Base-by-base conservation (phyloP, 2,888 invertebrate genomes). In the Liopterus haemorrhoidalis region DNA sequence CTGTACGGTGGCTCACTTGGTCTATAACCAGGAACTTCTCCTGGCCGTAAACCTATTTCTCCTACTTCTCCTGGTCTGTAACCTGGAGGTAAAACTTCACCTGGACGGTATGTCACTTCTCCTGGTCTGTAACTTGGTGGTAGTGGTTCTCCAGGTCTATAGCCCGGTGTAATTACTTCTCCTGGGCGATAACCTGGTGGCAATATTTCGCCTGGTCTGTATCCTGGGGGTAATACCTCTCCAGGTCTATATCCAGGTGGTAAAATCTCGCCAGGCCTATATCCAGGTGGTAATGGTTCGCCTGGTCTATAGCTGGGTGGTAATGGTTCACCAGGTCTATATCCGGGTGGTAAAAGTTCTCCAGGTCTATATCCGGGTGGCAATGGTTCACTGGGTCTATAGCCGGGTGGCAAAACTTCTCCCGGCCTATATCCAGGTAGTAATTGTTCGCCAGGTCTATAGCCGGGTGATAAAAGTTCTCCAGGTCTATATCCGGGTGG, bases 281-380 rank as follows among this genome's bases (percentile, higher is more conserved):
- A 21, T 19, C 18, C 49, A 36, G 48, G 27, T 43, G 36, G 28
- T 28, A 22, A 28, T 25, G 46, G 24, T 37, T 11, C 41, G 16
- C 50, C 53, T 16, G 55, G 53, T 21, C 50, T 20, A 51, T 51
- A 35, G 32, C 45, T 37, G n/a, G n/a, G n/a, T n/a, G n/a, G n/a
- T n/a, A n/a, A n/a, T n/a, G n/a, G n/a, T n/a, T 46, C 51, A 42
- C 57, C 40, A 11, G 49, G 48, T 14, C 20, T 30, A 19, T 22
- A 51, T 15, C 53, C 51, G 16, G 43, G 27, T 21, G 45, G 39
- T 18, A 19, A 11, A 19, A 16, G 24, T 15, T 15, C 35, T 12
- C 27, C 28, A 15, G 32, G 21, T n/a, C n/a, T n/a, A n/a, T n/a
- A 11, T 30, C 49, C 47, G 2, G 48, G 43, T 20, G 12, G 30